A percentile compares a stretch with the other conserved stretches of the same genome.
These are phyloP conservation scores for Galagoides demidoff DNA, from an alignment of 2,797 vertebrate species.

Conservation along the genomic window DNA sequence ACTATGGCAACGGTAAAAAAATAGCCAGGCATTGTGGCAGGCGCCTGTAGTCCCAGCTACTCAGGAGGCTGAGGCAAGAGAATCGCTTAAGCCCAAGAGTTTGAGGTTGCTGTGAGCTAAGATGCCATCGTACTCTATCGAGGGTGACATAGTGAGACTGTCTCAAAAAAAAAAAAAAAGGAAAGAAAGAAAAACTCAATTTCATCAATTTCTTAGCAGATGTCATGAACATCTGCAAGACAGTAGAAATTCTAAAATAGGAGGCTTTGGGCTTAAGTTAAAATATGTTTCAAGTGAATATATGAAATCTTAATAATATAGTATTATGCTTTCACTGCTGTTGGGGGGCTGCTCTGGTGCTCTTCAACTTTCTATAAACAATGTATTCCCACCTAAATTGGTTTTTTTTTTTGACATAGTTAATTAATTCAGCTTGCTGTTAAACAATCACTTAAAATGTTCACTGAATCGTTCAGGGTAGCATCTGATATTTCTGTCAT, in stretches of 20 bases:
- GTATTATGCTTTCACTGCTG: not conserved
- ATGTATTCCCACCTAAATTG: not conserved
- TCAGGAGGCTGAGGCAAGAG: too few relatives aligned
- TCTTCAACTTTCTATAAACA: not conserved
- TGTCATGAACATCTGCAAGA: not conserved
- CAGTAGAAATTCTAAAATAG: not conserved
- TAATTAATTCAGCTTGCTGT: not conserved
- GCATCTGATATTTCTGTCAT: not conserved
- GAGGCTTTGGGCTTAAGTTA: not conserved
- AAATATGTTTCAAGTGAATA: not conserved
- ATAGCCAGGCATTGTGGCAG: too few relatives aligned
- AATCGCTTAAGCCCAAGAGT: too few relatives aligned
- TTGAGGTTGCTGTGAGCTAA: too few relatives aligned
- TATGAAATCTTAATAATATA: not conserved
- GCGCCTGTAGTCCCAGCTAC: too few relatives aligned
- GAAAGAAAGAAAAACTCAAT: not conserved
- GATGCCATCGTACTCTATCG: too few relatives aligned
- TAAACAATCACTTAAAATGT: not conserved
- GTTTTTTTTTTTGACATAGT: not conserved
- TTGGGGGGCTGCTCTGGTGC: too few relatives aligned
- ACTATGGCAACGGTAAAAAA: too few relatives aligned
- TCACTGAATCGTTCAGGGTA: not conserved
- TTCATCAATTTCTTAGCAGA: not conserved
- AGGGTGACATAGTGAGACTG: too few relatives aligned
- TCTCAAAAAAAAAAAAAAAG: too few relatives aligned